These are phyloP conservation scores for Danionella cerebrum DNA, from an alignment of 2,113 vertebrate species.

Conservation along the genomic window DNA sequence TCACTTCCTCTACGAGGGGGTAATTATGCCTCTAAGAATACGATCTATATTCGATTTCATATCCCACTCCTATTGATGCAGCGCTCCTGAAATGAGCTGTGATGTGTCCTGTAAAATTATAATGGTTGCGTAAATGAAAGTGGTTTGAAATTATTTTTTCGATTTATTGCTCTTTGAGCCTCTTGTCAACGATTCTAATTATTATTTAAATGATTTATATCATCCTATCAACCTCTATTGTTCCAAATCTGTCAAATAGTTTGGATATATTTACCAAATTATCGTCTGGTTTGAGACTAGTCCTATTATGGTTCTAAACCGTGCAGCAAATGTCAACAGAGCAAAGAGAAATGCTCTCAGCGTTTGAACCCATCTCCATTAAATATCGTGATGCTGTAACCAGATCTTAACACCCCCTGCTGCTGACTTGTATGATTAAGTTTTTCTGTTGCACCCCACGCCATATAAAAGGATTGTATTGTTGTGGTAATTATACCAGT, in stretches of 20 bases:
- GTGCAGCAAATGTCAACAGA: neutral
- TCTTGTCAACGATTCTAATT: too few species aligned
- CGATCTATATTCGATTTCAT: constrained; percentile 25
- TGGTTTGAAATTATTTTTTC: too few species aligned
- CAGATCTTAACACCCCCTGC: neutral
- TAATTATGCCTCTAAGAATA: constrained; percentile 43
- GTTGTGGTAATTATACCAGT: too few species aligned
- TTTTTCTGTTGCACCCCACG: neutral
- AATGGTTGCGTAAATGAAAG: too few species aligned
- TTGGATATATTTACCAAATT: neutral
- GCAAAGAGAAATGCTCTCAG: neutral
- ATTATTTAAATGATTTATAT: too few species aligned
- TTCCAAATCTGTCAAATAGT: too few species aligned
- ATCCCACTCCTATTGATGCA: constrained; percentile 7
- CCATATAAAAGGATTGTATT: neutral
- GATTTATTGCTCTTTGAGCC: too few species aligned
- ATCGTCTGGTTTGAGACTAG: neutral
- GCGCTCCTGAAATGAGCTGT: constrained; percentile 13
- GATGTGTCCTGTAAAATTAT: constrained; percentile 18
- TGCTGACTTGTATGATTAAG: neutral
- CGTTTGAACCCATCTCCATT: constrained; percentile 1
- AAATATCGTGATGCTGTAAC: neutral
- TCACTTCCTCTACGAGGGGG: constrained; percentile 29
- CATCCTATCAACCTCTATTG: too few species aligned
- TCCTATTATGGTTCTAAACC: neutral